These are phyloP conservation scores for Dendrocopos noguchii DNA, from an alignment of 2,113 vertebrate species.

Conservation along the genomic window DNA sequence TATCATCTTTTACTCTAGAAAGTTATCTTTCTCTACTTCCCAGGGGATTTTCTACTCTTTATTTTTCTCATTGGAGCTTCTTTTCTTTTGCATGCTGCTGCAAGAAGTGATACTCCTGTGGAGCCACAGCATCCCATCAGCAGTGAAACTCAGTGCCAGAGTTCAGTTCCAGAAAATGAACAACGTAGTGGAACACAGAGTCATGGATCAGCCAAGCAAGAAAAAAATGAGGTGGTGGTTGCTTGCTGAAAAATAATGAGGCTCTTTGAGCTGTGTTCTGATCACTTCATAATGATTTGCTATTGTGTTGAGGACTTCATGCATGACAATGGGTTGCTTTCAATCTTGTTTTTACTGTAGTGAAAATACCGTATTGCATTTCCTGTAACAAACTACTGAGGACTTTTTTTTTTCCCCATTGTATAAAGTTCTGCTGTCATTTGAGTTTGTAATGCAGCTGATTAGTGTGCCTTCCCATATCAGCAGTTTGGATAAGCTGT, in stretches of 20 bases:
- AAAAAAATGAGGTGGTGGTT: slow-evolving; percentile 88
- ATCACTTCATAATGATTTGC: slow-evolving; percentile 10
- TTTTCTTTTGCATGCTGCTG: slow-evolving; percentile 43
- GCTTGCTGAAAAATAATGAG: slow-evolving; percentile 42
- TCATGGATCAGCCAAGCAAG: slow-evolving; percentile 75
- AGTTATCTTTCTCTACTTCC: background rate
- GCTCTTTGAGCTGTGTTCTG: background rate
- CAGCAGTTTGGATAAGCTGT: background rate
- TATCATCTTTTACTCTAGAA: background rate
- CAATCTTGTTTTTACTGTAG: background rate
- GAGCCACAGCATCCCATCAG: slow-evolving; percentile 84
- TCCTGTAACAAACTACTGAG: background rate
- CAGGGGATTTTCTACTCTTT: background rate
- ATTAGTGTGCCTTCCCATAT: background rate
- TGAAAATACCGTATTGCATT: background rate
- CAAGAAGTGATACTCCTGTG: slow-evolving; percentile 83
- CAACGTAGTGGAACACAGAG: slow-evolving; percentile 77
- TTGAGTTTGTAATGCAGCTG: background rate
- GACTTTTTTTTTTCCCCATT: background rate
- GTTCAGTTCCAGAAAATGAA: slow-evolving; percentile 77
- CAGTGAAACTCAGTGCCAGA: slow-evolving; percentile 77
- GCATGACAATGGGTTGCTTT: background rate
- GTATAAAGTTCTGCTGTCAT: background rate
- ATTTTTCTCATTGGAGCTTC: background rate
- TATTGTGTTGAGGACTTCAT: slow-evolving; percentile 21